Conservation (phyloP, 2,113 vertebrate species). For the Sigmodon hispidus region DNA sequence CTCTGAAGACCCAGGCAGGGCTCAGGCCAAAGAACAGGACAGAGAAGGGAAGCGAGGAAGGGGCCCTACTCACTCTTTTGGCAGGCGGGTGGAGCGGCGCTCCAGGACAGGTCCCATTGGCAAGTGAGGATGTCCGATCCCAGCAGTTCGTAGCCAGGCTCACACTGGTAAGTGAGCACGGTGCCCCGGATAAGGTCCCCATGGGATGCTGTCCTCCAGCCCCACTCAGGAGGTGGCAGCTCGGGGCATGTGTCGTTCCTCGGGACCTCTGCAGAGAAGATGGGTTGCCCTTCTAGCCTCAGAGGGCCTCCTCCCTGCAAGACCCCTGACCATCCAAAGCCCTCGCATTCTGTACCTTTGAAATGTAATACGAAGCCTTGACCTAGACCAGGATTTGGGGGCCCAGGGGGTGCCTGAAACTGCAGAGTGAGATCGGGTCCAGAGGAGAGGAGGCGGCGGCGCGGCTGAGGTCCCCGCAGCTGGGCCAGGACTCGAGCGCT, state of each 20-base stretch:
- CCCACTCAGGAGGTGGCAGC: constrained; percentile 91
- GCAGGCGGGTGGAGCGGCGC: constrained; percentile 92
- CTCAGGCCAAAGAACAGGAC: too few species aligned
- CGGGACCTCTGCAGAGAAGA: constrained; percentile 89
- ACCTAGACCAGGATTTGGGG: constrained; percentile 91
- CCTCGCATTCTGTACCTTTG: constrained; percentile 84
- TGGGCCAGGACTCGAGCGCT: constrained; percentile 93
- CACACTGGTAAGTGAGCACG: constrained; percentile 95
- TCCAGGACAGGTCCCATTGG: constrained; percentile 96
- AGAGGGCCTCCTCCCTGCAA: neutral
- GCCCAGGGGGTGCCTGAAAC: constrained; percentile 93
- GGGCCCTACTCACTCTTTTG: constrained; percentile 88
- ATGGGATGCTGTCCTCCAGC: constrained; percentile 94
- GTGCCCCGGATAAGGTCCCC: constrained; percentile 92
- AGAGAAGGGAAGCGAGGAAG: too few species aligned
- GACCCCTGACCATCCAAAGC: neutral
- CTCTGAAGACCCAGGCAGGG: neutral
- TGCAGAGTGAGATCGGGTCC: constrained; percentile 94
- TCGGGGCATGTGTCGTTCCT: constrained; percentile 94
- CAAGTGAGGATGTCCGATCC: constrained; percentile 96
- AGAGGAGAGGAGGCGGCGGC: constrained; percentile 91
- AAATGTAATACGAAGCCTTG: constrained; percentile 95
- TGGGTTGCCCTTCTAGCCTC: neutral
- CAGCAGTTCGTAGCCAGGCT: constrained; percentile 94
- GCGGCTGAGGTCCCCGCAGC: constrained; percentile 91